phyloP scores from a whole-genome alignment of 2,113 vertebrate genomes.

The Charadrius vociferus region DNA sequence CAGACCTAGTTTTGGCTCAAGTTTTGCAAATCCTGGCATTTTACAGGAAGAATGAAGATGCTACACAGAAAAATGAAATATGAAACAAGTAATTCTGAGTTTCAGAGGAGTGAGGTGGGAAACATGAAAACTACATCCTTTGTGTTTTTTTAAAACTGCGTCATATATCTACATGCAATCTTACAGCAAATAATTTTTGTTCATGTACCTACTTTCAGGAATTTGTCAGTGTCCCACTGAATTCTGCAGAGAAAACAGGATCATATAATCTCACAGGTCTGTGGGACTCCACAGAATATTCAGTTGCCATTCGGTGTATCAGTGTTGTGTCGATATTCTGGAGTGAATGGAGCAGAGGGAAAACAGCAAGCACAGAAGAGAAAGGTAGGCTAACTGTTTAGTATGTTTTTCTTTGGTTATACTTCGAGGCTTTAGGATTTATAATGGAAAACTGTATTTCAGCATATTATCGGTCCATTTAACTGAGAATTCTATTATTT shows the following conservation, averaged over 20 bases:
- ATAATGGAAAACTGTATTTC: neutral
- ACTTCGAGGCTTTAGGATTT: neutral
- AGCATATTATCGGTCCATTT: neutral
- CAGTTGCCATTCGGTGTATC: constrained; percentile 46
- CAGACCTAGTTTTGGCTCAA: neutral
- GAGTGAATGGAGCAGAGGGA: constrained; percentile 75
- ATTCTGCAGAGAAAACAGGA: neutral
- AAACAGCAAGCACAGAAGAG: constrained; percentile 58
- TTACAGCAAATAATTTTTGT: neutral
- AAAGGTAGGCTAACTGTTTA: constrained; percentile 37
- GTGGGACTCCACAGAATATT: constrained; percentile 67
- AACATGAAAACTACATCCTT: neutral
- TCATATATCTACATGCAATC: neutral
- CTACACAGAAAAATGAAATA: neutral
- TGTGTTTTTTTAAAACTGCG: neutral
- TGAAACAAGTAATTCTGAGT: neutral
- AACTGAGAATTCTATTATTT: neutral
- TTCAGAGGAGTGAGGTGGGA: neutral
- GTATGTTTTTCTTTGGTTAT: neutral
- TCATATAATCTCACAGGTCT: constrained; percentile 64
- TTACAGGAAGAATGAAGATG: neutral
- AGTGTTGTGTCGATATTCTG: constrained; percentile 51
- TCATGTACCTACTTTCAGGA: constrained; percentile 29
- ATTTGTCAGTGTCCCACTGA: neutral
- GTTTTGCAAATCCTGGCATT: neutral